A percentile compares a stretch with the other conserved stretches of the same genome.
These are phyloP conservation scores for Sardina pilchardus DNA, from an alignment of 2,113 vertebrate species.

Conservation along the genomic window DNA sequence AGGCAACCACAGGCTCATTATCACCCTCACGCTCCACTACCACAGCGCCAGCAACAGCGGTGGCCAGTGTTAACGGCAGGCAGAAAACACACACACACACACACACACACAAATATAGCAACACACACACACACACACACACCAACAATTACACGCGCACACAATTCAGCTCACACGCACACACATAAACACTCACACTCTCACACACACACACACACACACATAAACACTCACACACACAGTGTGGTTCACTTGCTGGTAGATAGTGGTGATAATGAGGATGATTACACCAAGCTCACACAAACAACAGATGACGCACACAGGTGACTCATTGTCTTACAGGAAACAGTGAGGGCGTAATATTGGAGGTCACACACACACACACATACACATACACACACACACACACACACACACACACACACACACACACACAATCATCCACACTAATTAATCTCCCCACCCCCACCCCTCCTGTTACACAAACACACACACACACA, in stretches of 20 bases:
- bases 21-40: not conserved
- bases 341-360: not conserved
- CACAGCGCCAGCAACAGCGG: not conserved
- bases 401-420: not conserved
- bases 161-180: not conserved
- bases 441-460: not conserved
- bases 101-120: not conserved
- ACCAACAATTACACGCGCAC: not conserved
- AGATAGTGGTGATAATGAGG: conserved; percentile 2
- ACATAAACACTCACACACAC: not conserved
- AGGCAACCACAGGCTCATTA: conserved; percentile 11
- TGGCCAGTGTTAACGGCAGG: not conserved
- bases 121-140: not conserved
- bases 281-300: not conserved
- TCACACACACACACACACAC: not conserved
- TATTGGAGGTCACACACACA: not conserved
- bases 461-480: not conserved
- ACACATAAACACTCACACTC: not conserved
- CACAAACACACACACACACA: not conserved
- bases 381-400: not conserved
- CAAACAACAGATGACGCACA: conserved; percentile 18
- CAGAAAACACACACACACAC: not conserved
- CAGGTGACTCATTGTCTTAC: conserved; percentile 13
- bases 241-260: not conserved
- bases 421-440: not conserved